Conservation (phyloP, 30 jellyfish, hydroid and myxozoan genomes). For the Aurelia aurita region DNA sequence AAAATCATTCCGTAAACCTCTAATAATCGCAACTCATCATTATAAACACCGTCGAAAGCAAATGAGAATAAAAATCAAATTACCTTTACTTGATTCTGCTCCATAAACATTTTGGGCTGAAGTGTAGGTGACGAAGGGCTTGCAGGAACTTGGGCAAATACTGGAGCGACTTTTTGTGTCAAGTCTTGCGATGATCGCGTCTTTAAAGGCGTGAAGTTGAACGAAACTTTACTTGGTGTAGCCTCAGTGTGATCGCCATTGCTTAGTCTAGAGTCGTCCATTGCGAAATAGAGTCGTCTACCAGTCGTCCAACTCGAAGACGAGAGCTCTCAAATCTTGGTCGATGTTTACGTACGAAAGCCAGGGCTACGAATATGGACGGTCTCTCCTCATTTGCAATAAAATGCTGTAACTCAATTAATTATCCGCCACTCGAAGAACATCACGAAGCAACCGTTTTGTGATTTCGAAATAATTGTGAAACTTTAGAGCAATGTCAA, state of each 20-base stretch:
- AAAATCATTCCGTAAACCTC: too few relatives aligned
- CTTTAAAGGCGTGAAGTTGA: conserved; percentile 62
- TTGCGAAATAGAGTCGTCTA: neutral
- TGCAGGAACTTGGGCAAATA: conserved; percentile 40
- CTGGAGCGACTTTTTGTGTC: conserved; percentile 57
- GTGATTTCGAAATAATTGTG: too few relatives aligned
- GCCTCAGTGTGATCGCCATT: conserved; percentile 18
- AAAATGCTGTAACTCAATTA: neutral
- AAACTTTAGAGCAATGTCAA: neutral
- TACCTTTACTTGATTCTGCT: too few relatives aligned
- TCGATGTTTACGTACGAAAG: neutral
- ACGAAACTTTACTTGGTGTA: conserved; percentile 47
- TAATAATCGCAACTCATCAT: too few relatives aligned
- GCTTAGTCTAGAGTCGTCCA: conserved; percentile 25
- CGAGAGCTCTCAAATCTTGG: too few relatives aligned
- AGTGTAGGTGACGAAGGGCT: conserved; percentile 53
- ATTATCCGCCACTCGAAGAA: neutral
- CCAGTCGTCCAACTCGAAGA: too few relatives aligned
- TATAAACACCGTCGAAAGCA: too few relatives aligned
- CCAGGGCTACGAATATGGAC: neutral
- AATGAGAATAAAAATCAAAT: too few relatives aligned
- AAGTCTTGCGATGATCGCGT: conserved; percentile 60
- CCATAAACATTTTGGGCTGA: too few relatives aligned
- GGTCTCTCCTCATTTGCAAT: neutral
- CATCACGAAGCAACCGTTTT: neutral